Evolutionary conservation across 2,888 invertebrate species (phyloP).

Genomic region (Sipha maydis): DNA sequence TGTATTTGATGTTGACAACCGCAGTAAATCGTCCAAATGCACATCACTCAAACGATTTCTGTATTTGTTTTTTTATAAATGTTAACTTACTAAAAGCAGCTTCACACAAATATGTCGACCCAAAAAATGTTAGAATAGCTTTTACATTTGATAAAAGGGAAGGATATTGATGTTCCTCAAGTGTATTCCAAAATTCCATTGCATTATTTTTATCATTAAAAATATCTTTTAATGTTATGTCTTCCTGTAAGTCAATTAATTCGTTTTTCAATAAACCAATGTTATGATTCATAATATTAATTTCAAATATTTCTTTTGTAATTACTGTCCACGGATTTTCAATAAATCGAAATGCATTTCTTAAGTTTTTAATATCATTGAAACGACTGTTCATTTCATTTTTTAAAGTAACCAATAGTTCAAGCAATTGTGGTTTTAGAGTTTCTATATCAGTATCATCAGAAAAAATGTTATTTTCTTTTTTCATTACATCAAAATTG

Average conservation of each 20-base stretch:
- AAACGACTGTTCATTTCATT: constrained; percentile 11
- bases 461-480: too few species aligned
- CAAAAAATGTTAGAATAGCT: too few species aligned
- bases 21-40: too few species aligned
- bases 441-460: not conserved
- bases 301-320: constrained; percentile 19
- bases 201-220: constrained; percentile 25
- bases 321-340: not conserved
- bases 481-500: too few species aligned
- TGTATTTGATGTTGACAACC: too few species aligned
- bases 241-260: constrained; percentile 19
- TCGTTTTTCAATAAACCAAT: too few species aligned
- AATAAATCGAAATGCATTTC: not conserved
- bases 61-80: constrained; percentile 3
- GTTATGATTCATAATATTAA: not conserved
- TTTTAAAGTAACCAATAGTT: not conserved
- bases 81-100: not conserved
- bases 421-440: not conserved
- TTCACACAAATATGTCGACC: not conserved
- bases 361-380: too few species aligned
- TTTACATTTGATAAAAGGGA: too few species aligned
- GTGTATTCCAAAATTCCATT: too few species aligned
- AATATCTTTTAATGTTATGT: constrained; percentile 5
- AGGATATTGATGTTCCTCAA: too few species aligned
- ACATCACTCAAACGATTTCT: too few species aligned